Conservation (phyloP, 2,797 vertebrate genomes). For the Rhadinocentrus ornatus region DNA sequence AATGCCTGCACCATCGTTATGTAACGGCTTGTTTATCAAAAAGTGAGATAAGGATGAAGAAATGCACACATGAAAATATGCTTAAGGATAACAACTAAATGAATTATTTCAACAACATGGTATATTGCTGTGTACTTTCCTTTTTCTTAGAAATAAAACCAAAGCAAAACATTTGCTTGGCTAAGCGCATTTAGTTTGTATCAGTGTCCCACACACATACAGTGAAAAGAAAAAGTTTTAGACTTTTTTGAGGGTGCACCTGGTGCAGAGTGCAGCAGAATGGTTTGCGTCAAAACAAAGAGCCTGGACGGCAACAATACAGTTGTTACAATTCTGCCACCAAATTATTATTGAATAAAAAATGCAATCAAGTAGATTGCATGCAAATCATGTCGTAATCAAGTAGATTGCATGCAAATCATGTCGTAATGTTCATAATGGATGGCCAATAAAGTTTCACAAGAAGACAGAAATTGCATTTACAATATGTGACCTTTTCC, state of each 20-base stretch:
- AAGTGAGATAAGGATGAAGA: conserved; percentile 5
- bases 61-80: conserved; percentile 2
- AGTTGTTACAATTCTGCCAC: conserved; percentile 40
- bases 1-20: background rate
- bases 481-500: conserved; percentile 18
- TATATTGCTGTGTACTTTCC: conserved; percentile 1
- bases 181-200: background rate
- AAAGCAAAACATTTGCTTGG: background rate
- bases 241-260: conserved; percentile 17
- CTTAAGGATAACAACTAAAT: background rate
- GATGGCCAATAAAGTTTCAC: background rate
- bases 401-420: conserved; percentile 1
- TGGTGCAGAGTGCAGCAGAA: conserved; percentile 7
- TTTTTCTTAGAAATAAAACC: conserved; percentile 1
- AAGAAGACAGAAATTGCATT: background rate
- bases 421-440: background rate
- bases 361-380: background rate
- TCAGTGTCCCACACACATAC: conserved; percentile 10
- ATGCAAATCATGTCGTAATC: conserved; percentile 14
- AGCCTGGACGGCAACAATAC: background rate
- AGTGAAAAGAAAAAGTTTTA: conserved; percentile 5
- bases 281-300: conserved; percentile 25
- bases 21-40: background rate
- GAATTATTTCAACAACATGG: background rate
- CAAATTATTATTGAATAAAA: conserved; percentile 18